A percentile compares a stretch with the other conserved stretches of the same genome.
Conservation (phyloP, 2,113 vertebrate species). For the Hypanus sabinus region DNA sequence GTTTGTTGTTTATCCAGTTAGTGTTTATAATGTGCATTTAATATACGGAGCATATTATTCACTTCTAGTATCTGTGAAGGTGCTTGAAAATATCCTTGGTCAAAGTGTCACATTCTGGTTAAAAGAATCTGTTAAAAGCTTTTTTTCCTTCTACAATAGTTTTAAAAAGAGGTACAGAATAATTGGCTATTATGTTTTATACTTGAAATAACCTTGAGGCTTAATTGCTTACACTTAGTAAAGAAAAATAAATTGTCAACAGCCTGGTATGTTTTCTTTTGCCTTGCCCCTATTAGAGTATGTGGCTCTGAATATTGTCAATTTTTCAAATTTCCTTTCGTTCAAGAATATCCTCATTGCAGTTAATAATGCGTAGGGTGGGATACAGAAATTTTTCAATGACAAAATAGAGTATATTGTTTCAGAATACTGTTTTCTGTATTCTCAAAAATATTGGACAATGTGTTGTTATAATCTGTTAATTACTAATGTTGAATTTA, state of each 20-base stretch:
- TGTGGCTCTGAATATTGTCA: neutral
- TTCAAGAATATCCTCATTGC: neutral
- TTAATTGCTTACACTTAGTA: constrained; percentile 6
- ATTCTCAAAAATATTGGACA: neutral
- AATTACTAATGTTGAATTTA: neutral
- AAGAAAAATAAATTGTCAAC: neutral
- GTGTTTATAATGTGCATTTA: neutral
- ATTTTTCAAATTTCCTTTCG: neutral
- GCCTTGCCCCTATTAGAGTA: neutral
- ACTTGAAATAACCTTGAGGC: neutral
- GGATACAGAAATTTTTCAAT: neutral
- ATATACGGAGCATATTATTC: neutral
- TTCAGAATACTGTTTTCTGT: neutral
- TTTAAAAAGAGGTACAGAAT: too few relatives aligned
- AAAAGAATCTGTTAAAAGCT: neutral
- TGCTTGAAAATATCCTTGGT: neutral
- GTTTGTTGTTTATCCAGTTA: neutral
- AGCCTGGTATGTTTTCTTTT: neutral
- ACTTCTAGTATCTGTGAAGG: neutral
- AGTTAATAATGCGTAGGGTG: neutral
- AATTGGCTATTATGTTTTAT: neutral
- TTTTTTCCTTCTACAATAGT: neutral
- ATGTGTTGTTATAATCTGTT: neutral
- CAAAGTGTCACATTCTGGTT: neutral
- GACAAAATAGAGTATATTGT: neutral